Conservation (phyloP, 2,113 vertebrate genomes). For the Cairina moschata region DNA sequence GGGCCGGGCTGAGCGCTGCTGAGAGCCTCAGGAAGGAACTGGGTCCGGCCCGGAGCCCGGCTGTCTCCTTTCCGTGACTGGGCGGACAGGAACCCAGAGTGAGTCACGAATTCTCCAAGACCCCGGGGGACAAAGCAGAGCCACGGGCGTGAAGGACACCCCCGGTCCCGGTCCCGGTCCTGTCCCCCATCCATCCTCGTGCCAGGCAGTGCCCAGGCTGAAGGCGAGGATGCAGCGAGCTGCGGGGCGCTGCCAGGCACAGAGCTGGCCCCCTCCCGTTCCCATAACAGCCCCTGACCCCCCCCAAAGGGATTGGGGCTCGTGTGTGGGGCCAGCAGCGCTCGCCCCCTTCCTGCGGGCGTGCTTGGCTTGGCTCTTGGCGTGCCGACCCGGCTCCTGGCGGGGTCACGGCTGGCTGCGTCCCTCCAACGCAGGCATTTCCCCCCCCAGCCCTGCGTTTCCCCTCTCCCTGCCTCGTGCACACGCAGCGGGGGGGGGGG, state of each 20-base stretch:
- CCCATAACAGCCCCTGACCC: fast-evolving
- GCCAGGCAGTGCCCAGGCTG: not conserved
- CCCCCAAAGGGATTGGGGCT: not conserved
- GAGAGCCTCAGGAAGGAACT: conserved; percentile 45
- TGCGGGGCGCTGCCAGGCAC: fast-evolving
- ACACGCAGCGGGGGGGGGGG: too few relatives aligned
- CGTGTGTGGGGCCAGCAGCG: fast-evolving
- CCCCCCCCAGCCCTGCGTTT: not conserved
- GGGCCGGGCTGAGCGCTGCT: not conserved
- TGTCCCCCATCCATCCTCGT: not conserved
- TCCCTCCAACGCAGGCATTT: not conserved
- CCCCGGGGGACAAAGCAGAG: conserved; percentile 29
- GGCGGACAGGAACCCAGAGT: conserved; percentile 9
- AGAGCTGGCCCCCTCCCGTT: not conserved
- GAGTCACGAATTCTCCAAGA: conserved; percentile 38
- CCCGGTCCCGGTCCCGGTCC: not conserved
- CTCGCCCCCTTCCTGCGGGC: not conserved
- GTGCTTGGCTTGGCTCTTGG: fast-evolving
- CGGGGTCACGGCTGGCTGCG: not conserved
- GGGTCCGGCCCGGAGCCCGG: not conserved
- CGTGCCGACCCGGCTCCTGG: not conserved
- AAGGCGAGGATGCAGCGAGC: not conserved
- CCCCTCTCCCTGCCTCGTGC: not conserved
- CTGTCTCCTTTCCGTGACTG: conserved; percentile 29
- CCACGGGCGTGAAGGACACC: not conserved